Conservation (phyloP, 2,888 invertebrate genomes). For the Allolobophora icterica region DNA sequence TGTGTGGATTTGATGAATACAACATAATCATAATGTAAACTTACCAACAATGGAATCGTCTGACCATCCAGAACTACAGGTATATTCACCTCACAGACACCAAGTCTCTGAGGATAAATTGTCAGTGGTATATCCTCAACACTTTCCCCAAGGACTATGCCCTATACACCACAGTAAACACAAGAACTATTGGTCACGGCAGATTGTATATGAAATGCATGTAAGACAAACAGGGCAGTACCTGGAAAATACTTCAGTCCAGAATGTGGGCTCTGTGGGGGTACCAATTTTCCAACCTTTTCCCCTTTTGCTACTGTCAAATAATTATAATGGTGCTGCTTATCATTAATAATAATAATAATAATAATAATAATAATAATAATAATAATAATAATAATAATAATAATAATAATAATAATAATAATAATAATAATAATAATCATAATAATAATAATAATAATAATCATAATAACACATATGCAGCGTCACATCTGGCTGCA, state of each 20-base stretch:
- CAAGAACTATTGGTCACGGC: background rate
- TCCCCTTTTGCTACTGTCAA: too few species aligned
- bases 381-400: too few species aligned
- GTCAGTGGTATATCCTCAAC: conserved; percentile 12
- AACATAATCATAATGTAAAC: background rate
- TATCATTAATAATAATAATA: too few species aligned
- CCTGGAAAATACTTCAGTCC: background rate
- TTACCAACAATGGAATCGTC: background rate
- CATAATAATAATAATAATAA: too few species aligned
- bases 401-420: too few species aligned
- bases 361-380: too few species aligned
- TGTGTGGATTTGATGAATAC: background rate
- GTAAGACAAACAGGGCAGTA: background rate
- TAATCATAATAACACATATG: too few species aligned
- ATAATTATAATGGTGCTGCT: too few species aligned
- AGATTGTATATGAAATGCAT: background rate
- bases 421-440: too few species aligned
- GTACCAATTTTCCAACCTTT: too few species aligned
- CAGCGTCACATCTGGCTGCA: too few species aligned
- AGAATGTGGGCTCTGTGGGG: too few species aligned
- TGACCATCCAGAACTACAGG: conserved; percentile 1
- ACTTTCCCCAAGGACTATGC: conserved; percentile 1
- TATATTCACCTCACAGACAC: background rate
- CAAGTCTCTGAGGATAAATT: conserved; percentile 14
- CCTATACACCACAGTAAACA: background rate